These are phyloP conservation scores for Malurus cyaneus DNA, from an alignment of 2,113 vertebrate genomes.

Conservation along the genomic window DNA sequence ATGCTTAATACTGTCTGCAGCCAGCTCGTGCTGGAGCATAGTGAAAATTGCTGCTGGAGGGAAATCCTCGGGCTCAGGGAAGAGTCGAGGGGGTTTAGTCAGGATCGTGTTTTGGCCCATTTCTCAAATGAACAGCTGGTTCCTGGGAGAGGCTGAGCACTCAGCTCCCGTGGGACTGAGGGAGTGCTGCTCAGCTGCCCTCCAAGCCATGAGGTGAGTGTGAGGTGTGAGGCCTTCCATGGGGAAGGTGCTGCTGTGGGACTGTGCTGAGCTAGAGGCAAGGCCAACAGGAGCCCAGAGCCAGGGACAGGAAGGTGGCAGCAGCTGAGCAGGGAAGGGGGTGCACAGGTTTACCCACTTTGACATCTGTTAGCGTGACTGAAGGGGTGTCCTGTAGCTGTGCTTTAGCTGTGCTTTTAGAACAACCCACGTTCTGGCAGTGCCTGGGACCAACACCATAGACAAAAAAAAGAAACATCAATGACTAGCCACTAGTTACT, in stretches of 20 bases:
- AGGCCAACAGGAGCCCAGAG: neutral
- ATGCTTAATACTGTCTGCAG: neutral
- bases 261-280: neutral
- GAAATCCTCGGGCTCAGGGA: neutral
- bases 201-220: neutral
- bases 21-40: neutral
- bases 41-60: slow-evolving; percentile 31
- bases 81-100: neutral
- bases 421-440: neutral
- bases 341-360: neutral
- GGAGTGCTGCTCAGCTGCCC: neutral
- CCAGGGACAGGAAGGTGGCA: neutral
- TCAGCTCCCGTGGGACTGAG: neutral
- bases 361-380: neutral
- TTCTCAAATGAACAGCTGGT: neutral
- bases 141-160: neutral
- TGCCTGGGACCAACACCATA: slow-evolving; percentile 65
- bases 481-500: slow-evolving; percentile 68
- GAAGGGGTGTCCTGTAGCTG: neutral
- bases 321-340: neutral
- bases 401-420: slow-evolving; percentile 14
- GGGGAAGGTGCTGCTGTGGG: neutral
- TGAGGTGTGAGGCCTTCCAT: rapidly evolving
- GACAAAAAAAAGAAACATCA: slow-evolving; percentile 4
- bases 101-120: neutral